Percentiles rank a stretch among this genome's conserved stretches.
Conservation (phyloP, 2,888 invertebrate species). For the Eumacrocentrus americanus region DNA sequence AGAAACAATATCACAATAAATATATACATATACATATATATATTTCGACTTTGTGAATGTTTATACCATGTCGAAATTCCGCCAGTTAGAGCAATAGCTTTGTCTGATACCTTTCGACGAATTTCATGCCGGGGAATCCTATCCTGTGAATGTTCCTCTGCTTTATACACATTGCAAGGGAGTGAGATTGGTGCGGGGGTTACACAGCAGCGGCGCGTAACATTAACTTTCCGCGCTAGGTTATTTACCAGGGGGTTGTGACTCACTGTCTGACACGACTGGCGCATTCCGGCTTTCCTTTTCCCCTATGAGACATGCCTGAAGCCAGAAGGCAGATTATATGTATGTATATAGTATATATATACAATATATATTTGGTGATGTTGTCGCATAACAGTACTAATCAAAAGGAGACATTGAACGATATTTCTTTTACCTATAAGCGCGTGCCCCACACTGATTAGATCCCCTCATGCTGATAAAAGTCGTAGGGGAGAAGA, state of each 20-base stretch:
- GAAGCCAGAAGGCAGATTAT: conserved; percentile 2
- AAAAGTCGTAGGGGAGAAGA: neutral
- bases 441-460: neutral
- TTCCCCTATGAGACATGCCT: conserved; percentile 1
- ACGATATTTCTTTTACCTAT: too few species aligned
- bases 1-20: neutral
- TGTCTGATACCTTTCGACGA: neutral
- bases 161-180: neutral
- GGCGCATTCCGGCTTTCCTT: neutral
- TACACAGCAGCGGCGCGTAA: conserved; percentile 8
- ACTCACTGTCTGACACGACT: conserved; percentile 8
- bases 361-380: neutral
- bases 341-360: neutral
- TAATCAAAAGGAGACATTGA: conserved; percentile 51
- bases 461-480: neutral
- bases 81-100: neutral
- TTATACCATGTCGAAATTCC: neutral
- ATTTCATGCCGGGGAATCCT: neutral
- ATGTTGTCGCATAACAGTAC: too few species aligned
- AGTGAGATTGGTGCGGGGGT: neutral
- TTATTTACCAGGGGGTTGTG: conserved; percentile 11
- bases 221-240: conserved; percentile 10
- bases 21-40: neutral
- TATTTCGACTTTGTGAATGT: neutral
- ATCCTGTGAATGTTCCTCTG: neutral